Base-by-base conservation (phyloP, 2,888 invertebrate genomes). In the Sicus ferrugineus region DNA sequence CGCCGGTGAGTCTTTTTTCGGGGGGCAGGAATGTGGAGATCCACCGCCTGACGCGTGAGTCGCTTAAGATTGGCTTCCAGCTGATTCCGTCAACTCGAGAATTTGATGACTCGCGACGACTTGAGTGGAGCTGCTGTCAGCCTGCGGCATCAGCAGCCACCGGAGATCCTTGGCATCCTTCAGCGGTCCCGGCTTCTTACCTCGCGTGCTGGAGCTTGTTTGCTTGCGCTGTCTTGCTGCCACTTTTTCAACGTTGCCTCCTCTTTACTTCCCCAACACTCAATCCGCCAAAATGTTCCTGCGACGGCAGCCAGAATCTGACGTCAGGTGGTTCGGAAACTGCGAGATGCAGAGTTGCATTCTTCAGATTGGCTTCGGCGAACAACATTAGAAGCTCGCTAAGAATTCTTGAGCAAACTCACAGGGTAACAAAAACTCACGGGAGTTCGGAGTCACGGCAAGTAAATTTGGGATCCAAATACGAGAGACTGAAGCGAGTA, bases 81-180 rank as follows among this genome's bases (percentile, higher is more conserved):
- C 52, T 9, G 9, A n/a, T 52, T 14, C 23, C 23, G 21, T 21
- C 21, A 26, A 26, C 58, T 59, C 58, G 30, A 54, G 56, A 56
- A 23, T 66, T 38, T 66, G 52, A 52, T 54, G 65, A 56, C 26
- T 66, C 65, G 54, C 34, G 65, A 52, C 59, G 67, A 42, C 46
- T 58, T 58, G 46, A 58, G 52, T 58, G 58, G 48, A 67, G 46
- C 58, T 67, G 58, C 31, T 56, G 34, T 46, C 34, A 30, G 16
- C 16, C 31, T n/a, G 23, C 19, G 23, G 63, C 63, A 46, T n/a
- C 38, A 19, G 38, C 38, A 21, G 52, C 14, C 19, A 65, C 28
- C 30, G 6, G 54, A 52, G 31, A 42, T 34, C 54, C 34, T 16
- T 38, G 34, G 34, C 34, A 65, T 54, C 3, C 38, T 52, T 38